These are phyloP conservation scores for Lepisosteus oculatus DNA, from an alignment of 2,113 vertebrate species.

Conservation along the genomic window DNA sequence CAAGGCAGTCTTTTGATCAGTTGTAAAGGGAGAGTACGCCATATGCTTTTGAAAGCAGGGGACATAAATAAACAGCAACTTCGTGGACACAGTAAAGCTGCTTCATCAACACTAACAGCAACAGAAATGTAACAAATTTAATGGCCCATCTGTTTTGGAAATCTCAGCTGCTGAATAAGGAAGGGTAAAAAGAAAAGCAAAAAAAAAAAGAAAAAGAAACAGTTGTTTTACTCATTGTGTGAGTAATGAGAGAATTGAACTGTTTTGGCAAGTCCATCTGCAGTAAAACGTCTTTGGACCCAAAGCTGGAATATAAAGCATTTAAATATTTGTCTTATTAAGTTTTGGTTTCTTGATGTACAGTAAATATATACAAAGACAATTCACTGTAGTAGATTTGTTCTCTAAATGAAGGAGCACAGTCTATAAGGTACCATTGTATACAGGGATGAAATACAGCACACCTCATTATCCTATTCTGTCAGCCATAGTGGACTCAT, in stretches of 20 bases:
- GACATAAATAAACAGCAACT: slow-evolving; percentile 15
- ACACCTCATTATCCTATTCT: slow-evolving; percentile 31
- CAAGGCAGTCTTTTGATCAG: slow-evolving; percentile 49
- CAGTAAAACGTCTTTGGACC: slow-evolving; percentile 34
- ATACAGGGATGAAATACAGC: slow-evolving; percentile 15
- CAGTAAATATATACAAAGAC: no score
- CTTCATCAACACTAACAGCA: background rate
- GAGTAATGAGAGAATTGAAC: slow-evolving; percentile 38
- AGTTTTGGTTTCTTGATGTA: background rate
- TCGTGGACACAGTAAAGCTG: background rate
- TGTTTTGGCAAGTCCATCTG: slow-evolving; percentile 34
- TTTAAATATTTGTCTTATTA: slow-evolving; percentile 5
- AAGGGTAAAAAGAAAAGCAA: background rate
- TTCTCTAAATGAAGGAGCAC: background rate
- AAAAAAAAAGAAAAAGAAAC: slow-evolving; percentile 16
- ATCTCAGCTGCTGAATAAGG: slow-evolving; percentile 1
- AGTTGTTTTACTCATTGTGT: slow-evolving; percentile 20
- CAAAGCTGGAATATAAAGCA: slow-evolving; percentile 39
- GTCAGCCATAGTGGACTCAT: slow-evolving; percentile 39
- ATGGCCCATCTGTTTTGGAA: slow-evolving; percentile 7
- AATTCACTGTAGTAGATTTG: no score
- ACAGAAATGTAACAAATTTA: slow-evolving; percentile 4
- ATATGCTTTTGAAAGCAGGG: slow-evolving; percentile 22
- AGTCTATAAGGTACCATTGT: slow-evolving; percentile 2
- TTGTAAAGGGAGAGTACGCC: slow-evolving; percentile 22